Conservation (phyloP, 2,888 invertebrate genomes). For the Priocnemis perturbator region DNA sequence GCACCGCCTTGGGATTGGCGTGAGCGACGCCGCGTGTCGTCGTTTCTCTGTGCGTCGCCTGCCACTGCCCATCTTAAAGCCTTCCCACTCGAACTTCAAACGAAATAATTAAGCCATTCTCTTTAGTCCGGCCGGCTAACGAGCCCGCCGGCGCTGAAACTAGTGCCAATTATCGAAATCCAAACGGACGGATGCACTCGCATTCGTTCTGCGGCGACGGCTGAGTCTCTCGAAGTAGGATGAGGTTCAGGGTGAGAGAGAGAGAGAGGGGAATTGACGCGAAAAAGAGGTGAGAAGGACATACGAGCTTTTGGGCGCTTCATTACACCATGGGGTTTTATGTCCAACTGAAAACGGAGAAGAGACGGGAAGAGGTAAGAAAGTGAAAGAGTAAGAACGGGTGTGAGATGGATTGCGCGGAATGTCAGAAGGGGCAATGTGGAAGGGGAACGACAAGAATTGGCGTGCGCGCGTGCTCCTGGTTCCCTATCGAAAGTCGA, state of each 20-base stretch:
- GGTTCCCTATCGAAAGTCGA: not conserved
- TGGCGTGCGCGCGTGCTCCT: not conserved
- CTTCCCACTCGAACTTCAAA: constrained; percentile 70
- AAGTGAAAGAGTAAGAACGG: not conserved
- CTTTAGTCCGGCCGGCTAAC: constrained; percentile 67
- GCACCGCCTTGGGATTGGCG: too few relatives aligned
- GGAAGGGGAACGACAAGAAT: not conserved
- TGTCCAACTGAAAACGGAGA: not conserved
- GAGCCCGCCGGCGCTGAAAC: constrained; percentile 66
- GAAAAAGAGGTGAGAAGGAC: constrained; percentile 3
- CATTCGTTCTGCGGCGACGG: constrained; percentile 33
- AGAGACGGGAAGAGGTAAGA: not conserved
- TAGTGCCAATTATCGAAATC: constrained; percentile 73
- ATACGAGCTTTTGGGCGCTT: not conserved
- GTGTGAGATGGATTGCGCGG: too few relatives aligned
- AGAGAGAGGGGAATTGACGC: not conserved
- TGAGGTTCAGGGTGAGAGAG: constrained; percentile 34
- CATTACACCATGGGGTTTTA: not conserved
- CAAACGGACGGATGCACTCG: constrained; percentile 57
- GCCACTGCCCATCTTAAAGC: constrained; percentile 37
- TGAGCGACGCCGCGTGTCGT: constrained; percentile 1
- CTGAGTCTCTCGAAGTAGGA: constrained; percentile 40
- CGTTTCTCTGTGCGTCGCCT: too few relatives aligned
- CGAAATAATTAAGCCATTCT: constrained; percentile 74
- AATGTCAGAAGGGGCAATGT: not conserved